phyloP scores from a whole-genome alignment of 2,797 vertebrate genomes.

The Dallia pectoralis region DNA sequence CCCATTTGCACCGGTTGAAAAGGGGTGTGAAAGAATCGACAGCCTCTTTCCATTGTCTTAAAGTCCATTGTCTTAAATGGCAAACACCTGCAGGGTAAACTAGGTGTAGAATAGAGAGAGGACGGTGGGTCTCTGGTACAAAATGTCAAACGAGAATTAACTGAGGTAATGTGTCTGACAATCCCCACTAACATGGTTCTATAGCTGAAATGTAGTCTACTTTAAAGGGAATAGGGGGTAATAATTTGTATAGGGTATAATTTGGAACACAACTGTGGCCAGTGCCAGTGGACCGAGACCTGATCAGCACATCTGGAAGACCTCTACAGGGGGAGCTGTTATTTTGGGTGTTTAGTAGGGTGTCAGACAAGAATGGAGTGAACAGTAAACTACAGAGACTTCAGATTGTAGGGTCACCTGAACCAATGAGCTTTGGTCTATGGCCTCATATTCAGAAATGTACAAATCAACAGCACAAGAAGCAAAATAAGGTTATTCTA shows the following conservation, averaged over 20 bases:
- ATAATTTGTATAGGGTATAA: not conserved
- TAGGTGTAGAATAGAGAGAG: conserved; percentile 23
- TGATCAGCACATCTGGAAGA: not conserved
- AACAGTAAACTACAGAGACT: not conserved
- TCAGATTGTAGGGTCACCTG: not conserved
- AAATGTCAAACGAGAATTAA: conserved; percentile 43
- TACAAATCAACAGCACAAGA: not conserved
- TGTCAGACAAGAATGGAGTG: not conserved
- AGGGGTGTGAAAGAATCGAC: conserved; percentile 40
- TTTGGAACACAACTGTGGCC: not conserved
- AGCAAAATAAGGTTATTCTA: no score
- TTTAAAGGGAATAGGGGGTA: not conserved
- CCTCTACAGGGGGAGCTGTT: not conserved
- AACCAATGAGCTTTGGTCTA: not conserved
- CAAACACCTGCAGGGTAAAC: conserved; percentile 62
- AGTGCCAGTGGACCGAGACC: conserved; percentile 32
- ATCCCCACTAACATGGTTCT: conserved; percentile 42
- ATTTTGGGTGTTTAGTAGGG: not conserved
- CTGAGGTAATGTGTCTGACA: not conserved
- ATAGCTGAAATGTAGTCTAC: conserved; percentile 40
- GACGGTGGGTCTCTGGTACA: not conserved
- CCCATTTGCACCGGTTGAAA: conserved; percentile 55
- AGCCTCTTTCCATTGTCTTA: conserved; percentile 57
- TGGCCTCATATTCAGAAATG: not conserved
- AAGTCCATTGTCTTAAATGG: conserved; percentile 64